These are phyloP conservation scores for Sarcophaga variegata DNA, from an alignment of 2,888 invertebrate species.

Conservation along the genomic window DNA sequence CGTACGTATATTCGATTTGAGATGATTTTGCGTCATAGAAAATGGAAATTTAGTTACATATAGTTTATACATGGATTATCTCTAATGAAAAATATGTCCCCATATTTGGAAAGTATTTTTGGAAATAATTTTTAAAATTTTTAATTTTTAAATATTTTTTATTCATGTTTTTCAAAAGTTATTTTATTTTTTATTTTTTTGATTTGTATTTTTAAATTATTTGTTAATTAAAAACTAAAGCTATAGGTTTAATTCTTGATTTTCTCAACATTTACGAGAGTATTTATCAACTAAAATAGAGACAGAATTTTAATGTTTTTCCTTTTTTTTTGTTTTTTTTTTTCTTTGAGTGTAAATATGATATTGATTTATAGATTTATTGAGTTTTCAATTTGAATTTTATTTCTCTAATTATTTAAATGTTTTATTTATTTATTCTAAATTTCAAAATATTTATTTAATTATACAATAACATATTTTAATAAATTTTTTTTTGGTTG, in stretches of 20 bases:
- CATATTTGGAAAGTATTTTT: too few species aligned
- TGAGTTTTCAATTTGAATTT: conserved; percentile 32
- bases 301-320: not conserved
- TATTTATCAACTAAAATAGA: conserved; percentile 43
- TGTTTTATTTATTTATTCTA: conserved; percentile 43
- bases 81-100: too few species aligned
- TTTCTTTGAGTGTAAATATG: conserved; percentile 50
- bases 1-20: too few species aligned
- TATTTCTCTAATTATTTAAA: conserved; percentile 33
- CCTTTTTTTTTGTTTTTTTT: not conserved
- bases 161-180: conserved; percentile 49
- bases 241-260: conserved; percentile 3
- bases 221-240: conserved; percentile 39
- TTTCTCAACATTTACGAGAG: conserved; percentile 1
- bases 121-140: not conserved
- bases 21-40: too few species aligned
- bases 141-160: conserved; percentile 47
- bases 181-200: conserved; percentile 10
- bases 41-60: too few species aligned
- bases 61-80: too few species aligned
- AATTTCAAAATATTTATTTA: conserved; percentile 54
- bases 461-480: conserved; percentile 50
- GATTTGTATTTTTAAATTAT: not conserved
- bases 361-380: conserved; percentile 21
- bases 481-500: conserved; percentile 4